Conservation (phyloP, 2,888 invertebrate genomes). For the Erynnis tages region DNA sequence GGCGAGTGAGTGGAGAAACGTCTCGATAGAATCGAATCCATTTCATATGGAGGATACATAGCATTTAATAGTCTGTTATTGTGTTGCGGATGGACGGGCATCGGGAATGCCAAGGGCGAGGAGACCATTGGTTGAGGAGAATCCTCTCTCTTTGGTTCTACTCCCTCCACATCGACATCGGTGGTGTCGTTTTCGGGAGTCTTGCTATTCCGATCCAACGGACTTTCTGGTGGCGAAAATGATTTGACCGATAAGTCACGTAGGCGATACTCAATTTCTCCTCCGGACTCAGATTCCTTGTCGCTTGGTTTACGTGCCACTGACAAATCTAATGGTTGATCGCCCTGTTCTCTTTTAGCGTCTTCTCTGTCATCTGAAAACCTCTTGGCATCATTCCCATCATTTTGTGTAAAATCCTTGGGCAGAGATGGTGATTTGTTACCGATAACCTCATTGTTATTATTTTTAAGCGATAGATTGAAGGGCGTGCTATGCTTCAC, state of each 20-base stretch:
- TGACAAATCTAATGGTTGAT: conserved; percentile 89
- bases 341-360: conserved; percentile 70
- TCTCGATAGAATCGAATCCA: conserved; percentile 79
- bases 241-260: conserved; percentile 68
- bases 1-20: conserved; percentile 79
- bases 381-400: conserved; percentile 53
- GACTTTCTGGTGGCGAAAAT: conserved; percentile 72
- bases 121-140: conserved; percentile 63
- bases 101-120: conserved; percentile 88
- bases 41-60: conserved; percentile 83
- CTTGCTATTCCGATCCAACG: conserved; percentile 58
- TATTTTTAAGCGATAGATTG: conserved; percentile 58
- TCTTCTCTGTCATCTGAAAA: conserved; percentile 67
- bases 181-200: conserved; percentile 77
- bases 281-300: conserved; percentile 57
- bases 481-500: conserved; percentile 64
- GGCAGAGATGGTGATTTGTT: conserved; percentile 53
- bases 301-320: conserved; percentile 80
- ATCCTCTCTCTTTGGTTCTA: conserved; percentile 69
- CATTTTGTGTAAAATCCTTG: conserved; percentile 64
- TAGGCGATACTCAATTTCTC: conserved; percentile 64
- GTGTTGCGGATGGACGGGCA: conserved; percentile 92
- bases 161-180: conserved; percentile 80
- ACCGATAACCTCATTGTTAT: conserved; percentile 54
- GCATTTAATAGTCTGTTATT: conserved; percentile 85